Evolutionary conservation across 2,797 vertebrate species (phyloP).

Genomic region (Zenarchopterus dispar): DNA sequence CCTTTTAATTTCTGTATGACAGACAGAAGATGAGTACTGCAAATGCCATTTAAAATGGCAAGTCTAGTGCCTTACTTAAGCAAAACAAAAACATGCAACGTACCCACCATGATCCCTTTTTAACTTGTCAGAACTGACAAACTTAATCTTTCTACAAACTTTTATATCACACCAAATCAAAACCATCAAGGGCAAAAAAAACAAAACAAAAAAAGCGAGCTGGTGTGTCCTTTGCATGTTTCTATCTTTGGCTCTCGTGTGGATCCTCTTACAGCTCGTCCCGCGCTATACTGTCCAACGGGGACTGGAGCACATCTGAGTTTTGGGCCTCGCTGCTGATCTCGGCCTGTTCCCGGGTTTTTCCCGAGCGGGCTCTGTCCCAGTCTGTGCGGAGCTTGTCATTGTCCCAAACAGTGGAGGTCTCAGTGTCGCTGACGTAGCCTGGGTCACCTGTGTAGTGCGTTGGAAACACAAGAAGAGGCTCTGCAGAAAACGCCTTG

Average conservation of each 20-base stretch:
- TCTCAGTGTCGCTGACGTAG: slow-evolving; percentile 94
- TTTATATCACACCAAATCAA: slow-evolving; percentile 37
- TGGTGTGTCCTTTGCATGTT: slow-evolving; percentile 12
- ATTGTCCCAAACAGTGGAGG: slow-evolving; percentile 93
- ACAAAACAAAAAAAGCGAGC: slow-evolving; percentile 18
- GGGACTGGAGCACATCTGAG: slow-evolving; percentile 88
- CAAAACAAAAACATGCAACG: slow-evolving; percentile 30
- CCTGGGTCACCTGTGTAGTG: slow-evolving; percentile 92
- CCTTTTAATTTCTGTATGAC: slow-evolving; percentile 73
- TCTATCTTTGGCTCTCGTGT: slow-evolving; percentile 13
- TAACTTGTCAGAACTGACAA: slow-evolving; percentile 31
- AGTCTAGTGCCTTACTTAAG: slow-evolving; percentile 72
- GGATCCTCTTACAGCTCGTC: slow-evolving; percentile 88
- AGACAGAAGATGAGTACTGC: slow-evolving; percentile 71
- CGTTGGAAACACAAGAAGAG: slow-evolving; percentile 91
- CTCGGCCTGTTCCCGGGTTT: slow-evolving; percentile 88
- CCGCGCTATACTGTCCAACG: slow-evolving; percentile 87
- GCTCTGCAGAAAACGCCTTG: slow-evolving; percentile 91
- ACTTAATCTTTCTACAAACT: slow-evolving; percentile 23
- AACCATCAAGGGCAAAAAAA: slow-evolving; percentile 22
- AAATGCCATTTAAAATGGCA: slow-evolving; percentile 74
- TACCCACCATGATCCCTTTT: slow-evolving; percentile 50
- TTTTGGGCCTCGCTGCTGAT: slow-evolving; percentile 90
- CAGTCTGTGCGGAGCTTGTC: slow-evolving; percentile 88
- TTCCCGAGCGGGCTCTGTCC: slow-evolving; percentile 90